Evolutionary conservation across 2,113 vertebrate genomes (phyloP).

Genomic region (Pungitius pungitius): DNA sequence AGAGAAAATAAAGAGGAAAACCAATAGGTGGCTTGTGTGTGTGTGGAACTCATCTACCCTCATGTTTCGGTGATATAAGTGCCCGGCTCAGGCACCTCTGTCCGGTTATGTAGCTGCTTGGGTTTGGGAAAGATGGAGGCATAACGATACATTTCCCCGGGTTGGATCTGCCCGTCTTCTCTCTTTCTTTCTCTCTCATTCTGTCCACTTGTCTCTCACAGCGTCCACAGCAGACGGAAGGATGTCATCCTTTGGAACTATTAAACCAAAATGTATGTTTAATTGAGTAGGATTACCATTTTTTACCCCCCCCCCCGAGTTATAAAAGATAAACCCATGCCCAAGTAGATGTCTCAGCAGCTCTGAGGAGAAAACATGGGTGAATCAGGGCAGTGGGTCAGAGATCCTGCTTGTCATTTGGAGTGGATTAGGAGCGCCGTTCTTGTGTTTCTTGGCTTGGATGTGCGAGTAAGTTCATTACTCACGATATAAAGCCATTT

Average conservation of each 20-base stretch:
- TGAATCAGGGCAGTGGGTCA: slow-evolving; percentile 74
- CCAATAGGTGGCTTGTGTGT: not conserved
- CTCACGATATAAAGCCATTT: not conserved
- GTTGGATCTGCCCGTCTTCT: slow-evolving; percentile 30
- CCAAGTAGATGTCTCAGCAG: slow-evolving; percentile 42
- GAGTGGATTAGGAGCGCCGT: slow-evolving; percentile 60
- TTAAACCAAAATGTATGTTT: slow-evolving; percentile 16
- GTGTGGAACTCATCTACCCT: slow-evolving; percentile 6
- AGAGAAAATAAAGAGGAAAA: not conserved
- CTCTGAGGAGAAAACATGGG: slow-evolving; percentile 40
- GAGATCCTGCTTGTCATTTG: slow-evolving; percentile 53
- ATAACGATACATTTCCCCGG: not conserved
- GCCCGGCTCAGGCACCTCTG: not conserved
- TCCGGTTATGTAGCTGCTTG: not conserved
- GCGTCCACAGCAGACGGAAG: slow-evolving; percentile 41
- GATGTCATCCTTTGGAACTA: not conserved
- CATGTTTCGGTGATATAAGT: slow-evolving; percentile 4
- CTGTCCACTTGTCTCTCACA: slow-evolving; percentile 33
- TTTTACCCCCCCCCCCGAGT: slow-evolving; percentile 5
- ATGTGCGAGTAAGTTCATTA: slow-evolving; percentile 43
- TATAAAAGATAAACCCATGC: slow-evolving; percentile 42
- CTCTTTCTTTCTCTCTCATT: slow-evolving; percentile 18
- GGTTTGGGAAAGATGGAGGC: not conserved
- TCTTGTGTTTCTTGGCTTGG: slow-evolving; percentile 51
- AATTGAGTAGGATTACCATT: slow-evolving; percentile 33